Evolutionary conservation across 2,113 vertebrate genomes (phyloP), one percentile per base, ranked within the genome.

Genomic region (Ictidomys tridecemlineatus): DNA sequence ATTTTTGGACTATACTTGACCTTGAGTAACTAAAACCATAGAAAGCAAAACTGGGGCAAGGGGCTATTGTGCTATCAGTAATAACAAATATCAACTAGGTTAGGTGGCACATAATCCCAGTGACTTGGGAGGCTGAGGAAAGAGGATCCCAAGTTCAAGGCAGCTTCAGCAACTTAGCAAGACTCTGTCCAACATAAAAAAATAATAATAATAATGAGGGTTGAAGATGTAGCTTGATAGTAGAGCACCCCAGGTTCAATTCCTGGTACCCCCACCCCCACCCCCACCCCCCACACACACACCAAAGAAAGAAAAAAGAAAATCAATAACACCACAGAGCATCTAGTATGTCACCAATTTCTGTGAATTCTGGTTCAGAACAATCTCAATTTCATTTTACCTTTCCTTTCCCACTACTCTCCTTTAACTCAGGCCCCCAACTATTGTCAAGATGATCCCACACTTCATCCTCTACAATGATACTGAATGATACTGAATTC

Each of bases 351-450:
- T 65, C 61, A 89, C 13, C 48, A 91, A 45, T 65, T 91, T 56
- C 77, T 58, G 73, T 5, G 18, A 93, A 73, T 79, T 84, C 53
- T 84, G 30, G 53, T 65, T 91, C 39, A 93, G 76, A 67, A 93
- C 34, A 72, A 84, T 72, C 63, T 93, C 45, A 28, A 70, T 70
- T 53, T 13, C 74, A 80, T 16, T 77, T 13, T n/a, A 77, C 34
- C 30, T 53, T 69, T 85, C 42, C n/a, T 20, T 69, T 85, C n/a
- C n/a, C 10, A 78, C 69, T 58, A 74, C 32, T 45, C 4, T 84
- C 42, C 37, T 88, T 51, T 77, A 84, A 87, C 9, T 28, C 32
- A 85, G 37, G 73, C 12, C 30, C 61, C 42, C 42, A 88, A 91
- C 32, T 0, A 4, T 17, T 78, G 73, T 56, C 79, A 91, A 72